Evolutionary conservation across 2,113 vertebrate species (phyloP).

Genomic region (Verasper variegatus): DNA sequence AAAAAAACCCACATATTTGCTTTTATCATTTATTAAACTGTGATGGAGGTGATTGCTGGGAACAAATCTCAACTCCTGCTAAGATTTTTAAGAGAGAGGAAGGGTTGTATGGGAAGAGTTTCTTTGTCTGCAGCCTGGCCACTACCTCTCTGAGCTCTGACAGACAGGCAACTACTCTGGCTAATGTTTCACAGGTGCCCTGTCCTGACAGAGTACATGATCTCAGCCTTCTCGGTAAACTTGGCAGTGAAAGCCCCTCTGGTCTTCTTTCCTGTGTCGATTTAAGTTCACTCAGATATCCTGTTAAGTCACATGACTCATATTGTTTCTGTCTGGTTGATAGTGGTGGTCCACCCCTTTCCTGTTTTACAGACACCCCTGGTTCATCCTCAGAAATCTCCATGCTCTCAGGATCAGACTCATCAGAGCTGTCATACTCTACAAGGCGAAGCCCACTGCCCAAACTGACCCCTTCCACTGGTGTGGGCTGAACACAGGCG

Average conservation of each 20-base stretch:
- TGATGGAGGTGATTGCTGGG: neutral
- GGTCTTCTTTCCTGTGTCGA: neutral
- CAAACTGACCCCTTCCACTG: neutral
- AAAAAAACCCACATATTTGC: neutral
- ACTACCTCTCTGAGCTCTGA: conserved; percentile 84
- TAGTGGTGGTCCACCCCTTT: neutral
- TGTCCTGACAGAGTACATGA: neutral
- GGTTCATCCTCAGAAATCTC: conserved; percentile 34
- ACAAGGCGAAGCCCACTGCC: conserved; percentile 76
- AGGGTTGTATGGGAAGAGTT: conserved; percentile 94
- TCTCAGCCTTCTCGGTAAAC: neutral
- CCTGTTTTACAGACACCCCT: neutral
- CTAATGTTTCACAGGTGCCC: neutral
- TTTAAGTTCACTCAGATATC: neutral
- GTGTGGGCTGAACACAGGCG: neutral
- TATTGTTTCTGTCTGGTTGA: neutral
- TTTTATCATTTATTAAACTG: conserved; percentile 11
- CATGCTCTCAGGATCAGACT: conserved; percentile 83
- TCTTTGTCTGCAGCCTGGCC: conserved; percentile 84
- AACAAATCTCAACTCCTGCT: conserved; percentile 58
- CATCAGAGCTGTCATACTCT: conserved; percentile 89
- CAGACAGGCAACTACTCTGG: conserved; percentile 80
- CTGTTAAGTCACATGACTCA: neutral
- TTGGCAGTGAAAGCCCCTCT: neutral
- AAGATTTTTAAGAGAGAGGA: conserved; percentile 88